phyloP scores from a whole-genome alignment of 2,888 invertebrate genomes.

The Hydropsyche betteni region DNA sequence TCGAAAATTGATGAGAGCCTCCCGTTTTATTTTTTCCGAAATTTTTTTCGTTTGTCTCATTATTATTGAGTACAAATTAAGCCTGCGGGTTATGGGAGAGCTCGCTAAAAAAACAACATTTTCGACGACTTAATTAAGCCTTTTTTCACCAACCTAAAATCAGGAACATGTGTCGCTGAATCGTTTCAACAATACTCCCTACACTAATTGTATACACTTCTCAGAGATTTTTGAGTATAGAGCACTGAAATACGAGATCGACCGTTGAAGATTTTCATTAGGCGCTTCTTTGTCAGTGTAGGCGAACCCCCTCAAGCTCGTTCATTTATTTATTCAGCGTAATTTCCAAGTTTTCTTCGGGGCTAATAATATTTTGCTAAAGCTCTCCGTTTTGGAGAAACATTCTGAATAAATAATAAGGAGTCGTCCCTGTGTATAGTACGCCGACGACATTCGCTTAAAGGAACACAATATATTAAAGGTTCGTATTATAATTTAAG shows the following conservation, averaged over 20 bases:
- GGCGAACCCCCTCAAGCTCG: neutral
- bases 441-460: neutral
- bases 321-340: conserved; percentile 21
- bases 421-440: neutral
- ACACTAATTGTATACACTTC: no score
- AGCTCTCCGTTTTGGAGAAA: conserved; percentile 13
- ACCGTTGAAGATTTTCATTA: no score
- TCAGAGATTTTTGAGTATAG: no score
- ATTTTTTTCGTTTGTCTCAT: neutral
- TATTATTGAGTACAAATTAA: conserved; percentile 16
- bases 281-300: no score
- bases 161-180: no score
- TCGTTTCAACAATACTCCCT: no score
- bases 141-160: no score
- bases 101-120: no score
- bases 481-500: no score
- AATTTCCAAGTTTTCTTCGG: conserved; percentile 18
- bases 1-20: conserved; percentile 36
- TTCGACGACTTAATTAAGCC: no score
- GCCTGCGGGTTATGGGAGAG: neutral
- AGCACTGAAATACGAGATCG: no score
- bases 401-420: conserved; percentile 17
- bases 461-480: no score
- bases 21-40: neutral
- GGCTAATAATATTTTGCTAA: conserved; percentile 17